Evolutionary conservation across 2,888 invertebrate species (phyloP), one percentile per base, ranked within the genome.

Genomic region (Biston stratarius): DNA sequence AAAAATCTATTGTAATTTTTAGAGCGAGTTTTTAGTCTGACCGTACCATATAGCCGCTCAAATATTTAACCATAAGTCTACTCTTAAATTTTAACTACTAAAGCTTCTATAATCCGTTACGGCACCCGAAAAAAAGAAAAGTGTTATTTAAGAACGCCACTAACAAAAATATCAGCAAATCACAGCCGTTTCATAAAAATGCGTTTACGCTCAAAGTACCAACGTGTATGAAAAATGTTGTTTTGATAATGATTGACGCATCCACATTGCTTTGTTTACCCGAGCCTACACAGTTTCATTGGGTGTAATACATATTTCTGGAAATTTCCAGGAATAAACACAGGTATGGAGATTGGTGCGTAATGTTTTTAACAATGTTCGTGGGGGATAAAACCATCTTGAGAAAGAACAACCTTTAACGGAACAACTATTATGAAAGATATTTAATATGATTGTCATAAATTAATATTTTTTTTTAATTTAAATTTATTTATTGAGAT

Each of bases 161-260:
- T 10, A 42, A 7, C 10, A 42, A 12, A 11, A 42, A 14, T 5
- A 1, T 33, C 1, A 24, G 33, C 49, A 40, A 55, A 42, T 44
- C 42, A 44, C n/a, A 42, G 24, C 0, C 3, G 55, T 44, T 44
- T 3, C 42, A 5, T 24, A 42, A 55, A 33, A 42, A 55, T 55
- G 55, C 55, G 42, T 42, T 38, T n/a, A n/a, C 34, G 49, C 12
- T 11, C 6, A 11, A 34, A 34, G 51, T 52, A 49, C 38, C 38
- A 38, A 38, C 44, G 51, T 24, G 38, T 34, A 55, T 55, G 58
- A 61, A 64, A 52, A 24, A 57, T 61, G 63, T 60, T 63, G 64
- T 68, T 64, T 52, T 64, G 48, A 52, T 59, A 66, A 60, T 2
- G 40, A 45, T 69, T 69, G 65, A 69, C 55, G 55, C 55, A 57